Evolutionary conservation across 2,113 vertebrate genomes (phyloP), one percentile per base, ranked within the genome.

Genomic region (Podarcis raffonei): DNA sequence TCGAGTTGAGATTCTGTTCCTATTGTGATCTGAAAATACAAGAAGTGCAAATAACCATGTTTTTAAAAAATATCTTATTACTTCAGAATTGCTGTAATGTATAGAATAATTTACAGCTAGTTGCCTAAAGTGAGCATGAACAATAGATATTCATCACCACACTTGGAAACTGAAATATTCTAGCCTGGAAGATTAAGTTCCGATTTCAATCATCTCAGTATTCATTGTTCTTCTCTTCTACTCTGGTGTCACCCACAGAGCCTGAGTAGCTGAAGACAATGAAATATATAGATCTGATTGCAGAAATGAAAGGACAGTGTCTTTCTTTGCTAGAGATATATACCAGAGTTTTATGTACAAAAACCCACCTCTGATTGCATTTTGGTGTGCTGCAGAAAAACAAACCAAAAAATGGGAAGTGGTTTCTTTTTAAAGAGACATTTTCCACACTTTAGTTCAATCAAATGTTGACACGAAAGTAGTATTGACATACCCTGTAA

Each of bases 1-100:
- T 91, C 91, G 86, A 74, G 35, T 0, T 92, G 90, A 89, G 87
- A 92, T 90, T 90, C 39, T 32, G 81, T 90, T 88, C 91, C 77
- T 35, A 42, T 81, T 81, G 35, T 72, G 39, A 81, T 81, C 82
- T 37, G 2, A 91, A 86, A 85, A 74, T 48, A 27, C 7, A 80
- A 91, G 90, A 84, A 74, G 77, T 25, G 62, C 66, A 39, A 93
- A 92, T 75, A 35, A n/a, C 4, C 5, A 66, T 82, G 2, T 69
- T 18, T 74, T 83, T 90, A 76, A 81, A 71, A 92, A 84, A 16
- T 3, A 23, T 87, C 18, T 92, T 91, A 92, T 94, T 37, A 23
- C 74, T 89, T 78, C 39, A 86, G 85, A 94, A 92, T 93, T 74
- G 53, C 53, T 83, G 75, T 5, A 81, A 12, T 25, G 86, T 81